A percentile compares a stretch with the other conserved stretches of the same genome.
Conservation (phyloP, 2,113 vertebrate genomes). For the Odocoileus hemionus region DNA sequence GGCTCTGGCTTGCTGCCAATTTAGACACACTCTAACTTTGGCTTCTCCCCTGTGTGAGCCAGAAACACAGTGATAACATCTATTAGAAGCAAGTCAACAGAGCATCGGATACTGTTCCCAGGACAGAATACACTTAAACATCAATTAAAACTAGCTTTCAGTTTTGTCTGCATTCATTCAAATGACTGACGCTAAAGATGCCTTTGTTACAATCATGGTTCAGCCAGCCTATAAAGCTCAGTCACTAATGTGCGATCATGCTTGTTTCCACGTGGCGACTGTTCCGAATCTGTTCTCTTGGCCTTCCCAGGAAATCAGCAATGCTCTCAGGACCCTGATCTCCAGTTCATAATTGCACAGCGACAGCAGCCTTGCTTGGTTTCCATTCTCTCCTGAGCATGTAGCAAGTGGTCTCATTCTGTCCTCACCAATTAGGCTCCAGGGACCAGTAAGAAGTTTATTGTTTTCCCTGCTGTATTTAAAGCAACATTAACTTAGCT, state of each 20-base stretch:
- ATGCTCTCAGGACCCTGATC: neutral
- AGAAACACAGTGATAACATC: neutral
- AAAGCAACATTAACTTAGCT: neutral
- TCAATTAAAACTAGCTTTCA: neutral
- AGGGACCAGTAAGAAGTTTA: neutral
- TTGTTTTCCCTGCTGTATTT: neutral
- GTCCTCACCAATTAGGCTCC: neutral
- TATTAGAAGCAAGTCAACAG: neutral
- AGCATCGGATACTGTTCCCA: neutral
- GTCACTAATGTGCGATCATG: neutral
- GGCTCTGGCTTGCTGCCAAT: neutral
- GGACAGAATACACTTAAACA: neutral
- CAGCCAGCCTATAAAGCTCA: neutral
- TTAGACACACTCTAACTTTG: neutral
- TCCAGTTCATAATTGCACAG: neutral
- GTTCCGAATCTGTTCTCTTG: neutral
- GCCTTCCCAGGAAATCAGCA: neutral
- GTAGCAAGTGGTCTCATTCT: neutral
- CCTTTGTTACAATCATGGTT: neutral
- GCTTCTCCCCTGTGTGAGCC: neutral
- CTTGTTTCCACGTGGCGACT: neutral
- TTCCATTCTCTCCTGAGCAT: neutral
- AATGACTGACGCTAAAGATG: neutral
- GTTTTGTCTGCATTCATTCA: conserved; percentile 6
- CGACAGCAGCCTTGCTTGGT: neutral